Base-by-base conservation (phyloP, 1,140 invertebrate genomes). In the Rhizoglyphus robini region DNA sequence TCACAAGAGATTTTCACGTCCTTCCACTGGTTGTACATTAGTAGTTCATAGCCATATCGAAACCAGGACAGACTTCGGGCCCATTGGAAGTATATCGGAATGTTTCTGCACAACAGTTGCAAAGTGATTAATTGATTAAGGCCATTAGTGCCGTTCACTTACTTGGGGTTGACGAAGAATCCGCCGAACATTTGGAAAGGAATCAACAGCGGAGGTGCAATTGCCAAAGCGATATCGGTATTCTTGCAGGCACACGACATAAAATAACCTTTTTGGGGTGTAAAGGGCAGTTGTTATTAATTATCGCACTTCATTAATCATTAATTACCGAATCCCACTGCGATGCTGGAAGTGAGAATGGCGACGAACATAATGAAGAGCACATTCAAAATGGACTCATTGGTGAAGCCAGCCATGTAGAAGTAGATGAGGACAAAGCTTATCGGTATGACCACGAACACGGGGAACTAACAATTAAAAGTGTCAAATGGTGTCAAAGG, bases 1-100 rank as follows among this genome's bases (percentile, higher is more conserved):
- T 51, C 25, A 51, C 11, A 51, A 13, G 31, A 46, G 13, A 90
- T 2, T 85, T 85, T 15, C 41, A 85, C 84, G 74, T 88, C 88
- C 11, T 79, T 79, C 93, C 93, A 97, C 73, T 97, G 91, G 77
- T 94, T 96, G 57, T 96, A 86, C n/a, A 88, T 78, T 0, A 96
- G 76, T 0, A 90, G 88, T 77, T 96, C 92, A 76, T 91, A 93
- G 46, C 87, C 88, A 75, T 94, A 96, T 54, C 86, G 83, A 77
- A 97, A 96, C 90, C 93, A 97, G 0, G 91, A 96, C 20, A 96
- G 75, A 75, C 92, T 90, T 18, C 89, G 88, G 63, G 96, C 76
- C 90, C 92, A 96, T 61, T 84, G 80, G 62, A 97, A 86, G 72
- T 93, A 96, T 0, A 79, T 74, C 0, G 92, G 93, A 27, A 95